A percentile compares a stretch with the other conserved stretches of the same genome.
phyloP scores from a whole-genome alignment of 1,140 invertebrate species.

The Diorhabda carinulata region DNA sequence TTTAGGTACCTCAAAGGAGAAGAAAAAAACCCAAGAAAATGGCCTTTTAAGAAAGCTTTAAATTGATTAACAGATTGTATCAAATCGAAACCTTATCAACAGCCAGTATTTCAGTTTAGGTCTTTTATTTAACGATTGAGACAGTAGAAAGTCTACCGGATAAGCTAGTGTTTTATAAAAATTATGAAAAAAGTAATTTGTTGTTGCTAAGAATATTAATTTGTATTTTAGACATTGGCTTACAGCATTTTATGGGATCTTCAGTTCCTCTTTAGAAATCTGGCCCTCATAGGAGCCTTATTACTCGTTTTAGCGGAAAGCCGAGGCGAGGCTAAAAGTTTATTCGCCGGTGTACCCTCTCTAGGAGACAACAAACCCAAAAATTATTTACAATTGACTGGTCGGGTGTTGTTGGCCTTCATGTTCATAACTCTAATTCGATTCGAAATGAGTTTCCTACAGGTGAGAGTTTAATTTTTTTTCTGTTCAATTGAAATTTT shows the following conservation, averaged over 20 bases:
- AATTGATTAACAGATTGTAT: no score
- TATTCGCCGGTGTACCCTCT: conserved; percentile 97
- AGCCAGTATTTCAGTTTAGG: no score
- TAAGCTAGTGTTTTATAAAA: no score
- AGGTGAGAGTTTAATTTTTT: conserved; percentile 55
- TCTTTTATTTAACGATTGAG: no score
- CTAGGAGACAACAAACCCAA: conserved; percentile 97
- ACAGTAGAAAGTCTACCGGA: no score
- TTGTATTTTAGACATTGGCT: conserved; percentile 80
- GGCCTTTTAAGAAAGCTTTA: no score
- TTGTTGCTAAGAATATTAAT: not conserved
- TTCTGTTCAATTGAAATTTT: not conserved
- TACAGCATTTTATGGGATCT: conserved; percentile 98
- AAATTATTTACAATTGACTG: conserved; percentile 93
- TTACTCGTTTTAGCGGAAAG: conserved; percentile 93
- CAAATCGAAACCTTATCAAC: no score
- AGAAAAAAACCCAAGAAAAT: no score
- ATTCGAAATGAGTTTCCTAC: conserved; percentile 87
- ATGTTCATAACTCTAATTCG: conserved; percentile 97
- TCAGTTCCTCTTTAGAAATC: conserved; percentile 92
- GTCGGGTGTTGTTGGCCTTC: conserved; percentile 92
- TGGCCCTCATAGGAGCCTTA: conserved; percentile 93
- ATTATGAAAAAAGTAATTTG: no score
- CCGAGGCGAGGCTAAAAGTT: conserved; percentile 81
- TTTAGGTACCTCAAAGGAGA: no score